These are phyloP conservation scores for Erpobdella octoculata DNA, from an alignment of 2,888 invertebrate species.

Conservation along the genomic window DNA sequence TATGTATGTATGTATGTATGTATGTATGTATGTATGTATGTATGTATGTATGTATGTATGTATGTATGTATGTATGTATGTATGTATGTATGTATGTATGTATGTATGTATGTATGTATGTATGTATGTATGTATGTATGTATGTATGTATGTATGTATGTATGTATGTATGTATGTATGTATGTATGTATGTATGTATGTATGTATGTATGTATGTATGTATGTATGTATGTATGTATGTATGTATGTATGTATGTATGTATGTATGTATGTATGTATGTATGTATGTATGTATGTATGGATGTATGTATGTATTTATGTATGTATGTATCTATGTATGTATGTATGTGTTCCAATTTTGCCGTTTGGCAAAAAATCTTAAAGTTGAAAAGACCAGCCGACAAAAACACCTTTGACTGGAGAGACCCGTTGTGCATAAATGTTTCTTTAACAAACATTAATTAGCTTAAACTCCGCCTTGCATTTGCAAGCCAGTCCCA, in stretches of 20 bases:
- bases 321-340: no score
- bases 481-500: no score
- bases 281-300: no score
- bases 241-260: constrained; percentile 1
- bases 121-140: constrained; percentile 1
- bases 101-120: constrained; percentile 1
- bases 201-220: constrained; percentile 1
- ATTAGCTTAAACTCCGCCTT: no score
- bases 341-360: no score
- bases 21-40: constrained; percentile 1
- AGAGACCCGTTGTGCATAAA: no score
- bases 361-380: no score
- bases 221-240: constrained; percentile 1
- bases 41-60: constrained; percentile 1
- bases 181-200: constrained; percentile 1
- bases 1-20: constrained; percentile 1
- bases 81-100: constrained; percentile 1
- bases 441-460: no score
- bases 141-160: constrained; percentile 1
- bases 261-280: no score
- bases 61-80: constrained; percentile 1
- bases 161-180: constrained; percentile 1
- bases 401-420: no score
- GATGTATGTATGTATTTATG: no score
- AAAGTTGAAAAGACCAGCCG: no score